Evolutionary conservation across 2,888 invertebrate genomes (phyloP).

Genomic region (Pilophorus perplexus): DNA sequence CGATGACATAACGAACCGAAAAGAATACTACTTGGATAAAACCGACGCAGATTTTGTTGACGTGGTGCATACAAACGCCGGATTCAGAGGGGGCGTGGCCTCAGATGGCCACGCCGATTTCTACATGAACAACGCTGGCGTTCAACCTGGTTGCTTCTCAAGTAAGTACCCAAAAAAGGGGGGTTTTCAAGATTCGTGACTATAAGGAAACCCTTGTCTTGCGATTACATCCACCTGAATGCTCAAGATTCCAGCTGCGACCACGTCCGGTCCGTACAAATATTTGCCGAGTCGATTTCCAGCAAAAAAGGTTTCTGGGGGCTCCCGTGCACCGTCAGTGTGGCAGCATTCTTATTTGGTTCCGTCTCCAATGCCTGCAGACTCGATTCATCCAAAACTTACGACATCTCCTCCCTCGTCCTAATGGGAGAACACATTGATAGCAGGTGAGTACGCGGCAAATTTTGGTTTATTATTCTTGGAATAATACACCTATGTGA

Average conservation of each 20-base stretch:
- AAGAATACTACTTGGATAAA: slow-evolving; percentile 47
- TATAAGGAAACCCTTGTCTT: too few species aligned
- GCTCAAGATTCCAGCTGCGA: slow-evolving; percentile 59
- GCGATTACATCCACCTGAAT: background rate
- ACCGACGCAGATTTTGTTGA: slow-evolving; percentile 51
- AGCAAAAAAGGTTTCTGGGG: slow-evolving; percentile 59
- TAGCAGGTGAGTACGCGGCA: slow-evolving; percentile 1
- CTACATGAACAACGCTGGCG: slow-evolving; percentile 51
- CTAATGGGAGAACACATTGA: slow-evolving; percentile 19
- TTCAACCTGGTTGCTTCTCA: slow-evolving; percentile 60
- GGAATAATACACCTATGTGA: too few species aligned
- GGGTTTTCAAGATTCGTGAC: too few species aligned
- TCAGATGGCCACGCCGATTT: slow-evolving; percentile 50
- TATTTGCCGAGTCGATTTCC: slow-evolving; percentile 61
- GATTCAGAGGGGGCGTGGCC: slow-evolving; percentile 48
- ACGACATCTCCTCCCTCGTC: background rate
- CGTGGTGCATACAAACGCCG: slow-evolving; percentile 51
- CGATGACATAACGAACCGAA: slow-evolving; percentile 39
- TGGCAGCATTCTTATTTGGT: slow-evolving; percentile 1
- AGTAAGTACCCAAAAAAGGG: slow-evolving; percentile 46
- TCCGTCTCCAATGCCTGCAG: slow-evolving; percentile 5
- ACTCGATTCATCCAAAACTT: background rate
- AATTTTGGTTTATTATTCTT: too few species aligned
- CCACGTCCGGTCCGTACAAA: slow-evolving; percentile 60
- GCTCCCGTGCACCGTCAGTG: slow-evolving; percentile 53